Conservation (phyloP, 1,140 invertebrate genomes). For the Rhyzopertha dominica region DNA sequence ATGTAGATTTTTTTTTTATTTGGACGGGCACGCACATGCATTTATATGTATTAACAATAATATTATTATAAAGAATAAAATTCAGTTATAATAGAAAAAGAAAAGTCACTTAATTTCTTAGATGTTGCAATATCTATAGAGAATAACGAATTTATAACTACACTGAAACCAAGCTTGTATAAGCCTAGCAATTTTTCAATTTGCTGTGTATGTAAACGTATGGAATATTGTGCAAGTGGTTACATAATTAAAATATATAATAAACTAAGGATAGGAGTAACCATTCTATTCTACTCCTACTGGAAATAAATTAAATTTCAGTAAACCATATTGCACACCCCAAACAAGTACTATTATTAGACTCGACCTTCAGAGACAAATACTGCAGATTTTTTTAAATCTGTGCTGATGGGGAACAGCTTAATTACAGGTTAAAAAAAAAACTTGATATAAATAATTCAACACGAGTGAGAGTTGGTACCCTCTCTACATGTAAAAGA, state of each 20-base stretch:
- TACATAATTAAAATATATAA: not conserved
- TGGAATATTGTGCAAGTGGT: not conserved
- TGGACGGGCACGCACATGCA: not conserved
- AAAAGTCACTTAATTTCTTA: not conserved
- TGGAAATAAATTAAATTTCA: too few relatives aligned
- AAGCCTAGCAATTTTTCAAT: not conserved
- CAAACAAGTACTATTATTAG: too few relatives aligned
- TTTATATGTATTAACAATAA: not conserved
- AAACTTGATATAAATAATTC: too few relatives aligned
- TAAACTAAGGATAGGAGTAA: too few relatives aligned
- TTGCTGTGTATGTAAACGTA: not conserved
- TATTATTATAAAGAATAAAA: constrained; percentile 1
- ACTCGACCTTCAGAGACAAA: too few relatives aligned
- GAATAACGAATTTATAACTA: constrained; percentile 1
- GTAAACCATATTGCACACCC: too few relatives aligned
- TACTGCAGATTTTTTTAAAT: too few relatives aligned
- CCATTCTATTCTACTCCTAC: too few relatives aligned
- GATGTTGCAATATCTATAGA: not conserved
- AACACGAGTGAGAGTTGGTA: constrained; percentile 1
- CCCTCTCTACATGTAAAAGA: not conserved
- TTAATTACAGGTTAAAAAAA: too few relatives aligned
- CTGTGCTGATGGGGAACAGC: too few relatives aligned
- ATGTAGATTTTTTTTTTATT: not conserved
- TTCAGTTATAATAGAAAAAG: not conserved
- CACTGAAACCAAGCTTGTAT: not conserved